A percentile compares a stretch with the other conserved stretches of the same genome.
phyloP scores from a whole-genome alignment of 1,140 invertebrate species.

The Holcopasites calliopsidis region DNA sequence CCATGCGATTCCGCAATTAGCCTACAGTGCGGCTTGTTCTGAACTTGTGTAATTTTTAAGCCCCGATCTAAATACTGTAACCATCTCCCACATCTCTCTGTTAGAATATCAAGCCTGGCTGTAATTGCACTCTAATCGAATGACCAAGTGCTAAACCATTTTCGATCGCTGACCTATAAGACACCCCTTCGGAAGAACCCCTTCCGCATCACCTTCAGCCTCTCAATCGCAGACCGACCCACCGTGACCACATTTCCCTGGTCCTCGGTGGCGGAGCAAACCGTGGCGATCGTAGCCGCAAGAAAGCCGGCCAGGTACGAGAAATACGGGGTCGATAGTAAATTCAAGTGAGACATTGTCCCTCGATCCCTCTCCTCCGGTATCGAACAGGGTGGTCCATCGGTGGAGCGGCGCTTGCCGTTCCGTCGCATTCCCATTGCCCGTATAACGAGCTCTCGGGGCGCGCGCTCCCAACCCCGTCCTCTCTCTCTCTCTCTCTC shows the following conservation, averaged over 20 bases:
- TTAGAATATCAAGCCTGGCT: too few species aligned
- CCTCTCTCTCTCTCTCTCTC: constrained; percentile 15
- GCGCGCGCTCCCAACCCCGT: constrained; percentile 40
- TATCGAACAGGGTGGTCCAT: constrained; percentile 67
- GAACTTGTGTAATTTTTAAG: too few species aligned
- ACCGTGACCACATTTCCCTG: background rate
- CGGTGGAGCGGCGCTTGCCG: constrained; percentile 43
- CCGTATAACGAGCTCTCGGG: constrained; percentile 67
- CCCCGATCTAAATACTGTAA: too few species aligned
- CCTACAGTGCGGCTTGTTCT: too few species aligned
- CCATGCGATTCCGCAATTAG: too few species aligned
- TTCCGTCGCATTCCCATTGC: constrained; percentile 68
- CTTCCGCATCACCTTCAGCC: too few species aligned
- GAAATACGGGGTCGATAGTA: constrained; percentile 65
- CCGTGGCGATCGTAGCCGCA: constrained; percentile 49
- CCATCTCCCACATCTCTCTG: too few species aligned
- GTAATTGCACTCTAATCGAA: too few species aligned
- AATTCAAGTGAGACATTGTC: constrained; percentile 70
- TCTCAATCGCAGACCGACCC: background rate
- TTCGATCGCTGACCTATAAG: too few species aligned
- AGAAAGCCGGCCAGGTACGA: constrained; percentile 60
- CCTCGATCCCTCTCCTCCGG: constrained; percentile 54
- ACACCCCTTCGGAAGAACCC: too few species aligned
- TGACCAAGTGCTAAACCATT: too few species aligned
- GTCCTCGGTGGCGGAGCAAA: background rate